Evolutionary conservation across 2,113 vertebrate genomes (phyloP).

Genomic region (Myanophis thanlyinensis): DNA sequence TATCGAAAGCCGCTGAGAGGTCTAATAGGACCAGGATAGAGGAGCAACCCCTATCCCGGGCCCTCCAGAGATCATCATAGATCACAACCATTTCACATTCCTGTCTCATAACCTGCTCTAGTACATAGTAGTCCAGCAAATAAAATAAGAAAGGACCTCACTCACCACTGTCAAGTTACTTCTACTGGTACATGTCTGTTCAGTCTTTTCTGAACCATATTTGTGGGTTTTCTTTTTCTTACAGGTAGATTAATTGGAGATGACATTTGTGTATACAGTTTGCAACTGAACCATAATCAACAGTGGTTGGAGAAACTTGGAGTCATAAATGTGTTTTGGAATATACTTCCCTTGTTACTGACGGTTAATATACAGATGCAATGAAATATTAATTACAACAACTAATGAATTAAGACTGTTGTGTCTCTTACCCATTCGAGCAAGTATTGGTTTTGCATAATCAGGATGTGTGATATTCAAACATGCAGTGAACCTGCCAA

Average conservation of each 20-base stretch:
- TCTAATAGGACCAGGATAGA: no score
- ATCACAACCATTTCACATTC: no score
- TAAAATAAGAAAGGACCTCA: no score
- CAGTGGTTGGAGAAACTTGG: neutral
- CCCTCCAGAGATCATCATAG: no score
- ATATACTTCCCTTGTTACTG: neutral
- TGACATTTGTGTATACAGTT: neutral
- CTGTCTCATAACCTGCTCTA: no score
- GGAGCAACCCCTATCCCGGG: no score
- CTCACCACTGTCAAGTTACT: no score
- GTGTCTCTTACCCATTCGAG: slow-evolving; percentile 4
- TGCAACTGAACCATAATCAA: neutral
- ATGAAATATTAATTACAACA: neutral
- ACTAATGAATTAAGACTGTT: neutral
- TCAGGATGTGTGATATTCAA: neutral
- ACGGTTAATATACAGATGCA: neutral
- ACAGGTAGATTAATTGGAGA: neutral
- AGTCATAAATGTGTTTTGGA: neutral
- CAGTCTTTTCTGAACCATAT: neutral
- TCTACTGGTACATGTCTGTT: no score
- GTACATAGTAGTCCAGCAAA: no score
- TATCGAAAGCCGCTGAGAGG: no score
- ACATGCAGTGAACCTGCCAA: slow-evolving; percentile 8
- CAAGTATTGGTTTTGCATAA: slow-evolving; percentile 6
- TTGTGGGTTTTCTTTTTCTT: neutral